Evolutionary conservation across 2,888 invertebrate genomes (phyloP).

Genomic region (Himalopsyche tibetana): DNA sequence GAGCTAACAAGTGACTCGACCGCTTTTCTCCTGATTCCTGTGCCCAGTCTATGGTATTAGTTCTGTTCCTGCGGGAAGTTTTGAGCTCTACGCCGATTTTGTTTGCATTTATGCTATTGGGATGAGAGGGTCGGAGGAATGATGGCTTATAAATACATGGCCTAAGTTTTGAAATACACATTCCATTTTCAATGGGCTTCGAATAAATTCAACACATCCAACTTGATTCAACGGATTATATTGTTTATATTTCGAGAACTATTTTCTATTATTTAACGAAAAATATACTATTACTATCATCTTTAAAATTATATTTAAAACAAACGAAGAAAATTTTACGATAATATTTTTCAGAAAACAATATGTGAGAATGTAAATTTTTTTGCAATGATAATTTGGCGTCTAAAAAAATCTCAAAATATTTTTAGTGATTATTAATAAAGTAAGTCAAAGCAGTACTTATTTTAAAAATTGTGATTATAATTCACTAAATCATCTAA

Average conservation of each 20-base stretch:
- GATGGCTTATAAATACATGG: constrained; percentile 7
- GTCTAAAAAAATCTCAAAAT: too few relatives aligned
- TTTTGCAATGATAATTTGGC: too few relatives aligned
- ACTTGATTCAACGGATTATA: not conserved
- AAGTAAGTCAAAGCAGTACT: too few relatives aligned
- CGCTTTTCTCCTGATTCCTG: constrained; percentile 18
- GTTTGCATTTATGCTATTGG: constrained; percentile 26
- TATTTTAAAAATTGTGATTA: too few relatives aligned
- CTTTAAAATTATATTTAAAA: too few relatives aligned
- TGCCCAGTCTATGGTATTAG: constrained; percentile 36
- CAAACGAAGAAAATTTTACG: too few relatives aligned
- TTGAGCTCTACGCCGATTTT: constrained; percentile 56
- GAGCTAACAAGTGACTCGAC: constrained; percentile 50
- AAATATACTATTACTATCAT: too few relatives aligned
- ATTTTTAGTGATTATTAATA: too few relatives aligned
- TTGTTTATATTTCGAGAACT: not conserved
- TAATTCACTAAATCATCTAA: too few relatives aligned
- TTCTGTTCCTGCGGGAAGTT: constrained; percentile 39
- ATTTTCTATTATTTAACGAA: not conserved
- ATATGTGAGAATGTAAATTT: too few relatives aligned
- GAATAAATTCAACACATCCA: not conserved
- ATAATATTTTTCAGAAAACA: too few relatives aligned
- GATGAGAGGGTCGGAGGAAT: constrained; percentile 13
- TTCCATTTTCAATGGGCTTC: not conserved
- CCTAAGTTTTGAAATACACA: not conserved